Base-by-base conservation (phyloP, 2,888 invertebrate genomes). In the Erebia aethiops region DNA sequence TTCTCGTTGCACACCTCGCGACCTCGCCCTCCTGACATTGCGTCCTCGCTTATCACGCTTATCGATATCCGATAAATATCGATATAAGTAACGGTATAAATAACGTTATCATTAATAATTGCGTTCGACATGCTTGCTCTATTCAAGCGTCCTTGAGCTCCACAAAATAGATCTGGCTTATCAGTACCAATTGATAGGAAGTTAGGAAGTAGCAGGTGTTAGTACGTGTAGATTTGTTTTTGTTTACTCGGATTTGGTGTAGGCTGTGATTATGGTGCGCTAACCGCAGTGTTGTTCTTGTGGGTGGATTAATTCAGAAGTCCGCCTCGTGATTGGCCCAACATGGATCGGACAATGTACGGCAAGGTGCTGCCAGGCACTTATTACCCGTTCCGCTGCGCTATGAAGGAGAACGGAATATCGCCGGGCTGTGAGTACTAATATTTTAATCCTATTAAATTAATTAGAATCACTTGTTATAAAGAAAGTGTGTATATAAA, bases 271-370 rank as follows among this genome's bases (percentile, higher is more conserved):
- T 93, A 92, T 93, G 93, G 93, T 86, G 87, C 83, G 90, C 79
- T 84, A 84, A 87, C 83, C 83, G 83, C 82, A 84, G 80, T 85
- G 87, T 87, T 77, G 88, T 81, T 81, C 80, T 81, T 80, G 92
- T 91, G 91, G 90, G 91, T 90, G 89, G 87, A 85, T 87, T 87
- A 85, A 87, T 88, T 86, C 84, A 84, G 85, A 86, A 89, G 84
- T 84, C 86, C 83, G 82, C 84, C 82, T 80, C 80, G 82, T 84
- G 87, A 92, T 91, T 90, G 87, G 87, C 80, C 81, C 84, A 88
- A 81, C 82, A 97, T 98, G 97, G 97, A 98, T 95, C 95, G 97
- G 87, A 96, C 97, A 87, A 97, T 97, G 97, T 98, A 98, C 88
- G 97, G 97, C 79, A 97, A 97, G 94, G 95, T 97, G 84, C 95